Evolutionary conservation across 2,888 invertebrate genomes (phyloP), one percentile per base, ranked within the genome.

Genomic region (Adelognathus sp.): DNA sequence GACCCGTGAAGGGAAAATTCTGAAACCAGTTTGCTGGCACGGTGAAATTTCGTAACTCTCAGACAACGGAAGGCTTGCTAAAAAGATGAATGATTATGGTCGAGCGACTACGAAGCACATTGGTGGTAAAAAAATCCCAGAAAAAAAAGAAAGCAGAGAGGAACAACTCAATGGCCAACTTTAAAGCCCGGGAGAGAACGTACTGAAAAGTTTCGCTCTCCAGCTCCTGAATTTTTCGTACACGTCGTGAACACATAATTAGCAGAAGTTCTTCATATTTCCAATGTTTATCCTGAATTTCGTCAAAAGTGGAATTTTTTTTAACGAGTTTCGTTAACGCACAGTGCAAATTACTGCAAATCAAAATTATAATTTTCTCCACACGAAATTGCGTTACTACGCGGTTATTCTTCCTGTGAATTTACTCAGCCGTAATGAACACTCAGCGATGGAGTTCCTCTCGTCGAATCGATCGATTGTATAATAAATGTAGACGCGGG

Each of bases 1-100:
- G 61, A 58, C 54, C 52, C 63, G 36, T 56, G 61, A 44, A n/a
- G 72, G 36, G 27, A 54, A 64, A 72, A 72, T 39, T 31, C 60
- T 39, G 24, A 41, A 41, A 60, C 39, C 33, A 39, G 39, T 64
- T 36, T 61, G 14, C n/a, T n/a, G n/a, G n/a, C 64, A 54, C 9
- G 9, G n/a, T 36, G 33, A 33, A 66, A 58, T 39, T 52, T 58
- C 66, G 66, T 54, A 58, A 54, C 56, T 60, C 27, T 33, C 21
- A 67, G 41, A 39, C 41, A 61, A 24, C 50, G 31, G 54, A 54
- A 63, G 61, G 29, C 36, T 52, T 58, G 54, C 18, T 21, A 71
- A 52, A 69, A 64, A 67, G 50, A 54, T 54, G 54, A 36, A 67
- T 63, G 63, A 36, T 16, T 39, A 36, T 56, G 70, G 29, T 39